phyloP scores from a whole-genome alignment of 2,888 invertebrate genomes.

The Caenorhabditis sp. region DNA sequence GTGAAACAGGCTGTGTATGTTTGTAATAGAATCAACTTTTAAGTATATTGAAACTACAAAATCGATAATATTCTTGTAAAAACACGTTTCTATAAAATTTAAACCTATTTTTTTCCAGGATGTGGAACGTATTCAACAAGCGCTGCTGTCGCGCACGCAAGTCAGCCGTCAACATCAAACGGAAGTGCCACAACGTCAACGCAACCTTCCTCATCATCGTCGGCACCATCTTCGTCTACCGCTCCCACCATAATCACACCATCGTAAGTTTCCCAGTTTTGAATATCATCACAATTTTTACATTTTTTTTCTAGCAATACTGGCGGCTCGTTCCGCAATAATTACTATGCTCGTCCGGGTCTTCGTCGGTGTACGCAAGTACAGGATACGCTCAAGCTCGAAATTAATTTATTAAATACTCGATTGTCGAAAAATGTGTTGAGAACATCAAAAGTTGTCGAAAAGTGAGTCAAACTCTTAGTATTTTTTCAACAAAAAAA shows the following conservation, averaged over 20 bases:
- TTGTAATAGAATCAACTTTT: too few species aligned
- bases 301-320: constrained; percentile 15
- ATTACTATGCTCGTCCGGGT: constrained; percentile 65
- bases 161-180: constrained; percentile 57
- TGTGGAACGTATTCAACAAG: constrained; percentile 52
- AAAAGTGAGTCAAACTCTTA: constrained; percentile 80
- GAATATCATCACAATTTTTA: not conserved
- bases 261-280: constrained; percentile 4
- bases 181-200: constrained; percentile 40
- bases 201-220: too few species aligned
- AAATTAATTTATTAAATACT: constrained; percentile 77
- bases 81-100: not conserved
- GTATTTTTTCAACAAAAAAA: not conserved
- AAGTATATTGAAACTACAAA: not conserved
- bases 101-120: constrained; percentile 6
- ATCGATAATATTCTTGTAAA: not conserved
- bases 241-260: not conserved
- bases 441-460: constrained; percentile 90
- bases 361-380: constrained; percentile 67
- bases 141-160: constrained; percentile 56
- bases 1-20: too few species aligned
- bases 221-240: not conserved
- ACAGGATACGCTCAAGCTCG: constrained; percentile 76
- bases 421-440: constrained; percentile 84
- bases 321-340: constrained; percentile 55